A percentile compares a stretch with the other conserved stretches of the same genome.
Conservation (phyloP, 2,113 vertebrate genomes). For the Nycticryphes semicollaris region DNA sequence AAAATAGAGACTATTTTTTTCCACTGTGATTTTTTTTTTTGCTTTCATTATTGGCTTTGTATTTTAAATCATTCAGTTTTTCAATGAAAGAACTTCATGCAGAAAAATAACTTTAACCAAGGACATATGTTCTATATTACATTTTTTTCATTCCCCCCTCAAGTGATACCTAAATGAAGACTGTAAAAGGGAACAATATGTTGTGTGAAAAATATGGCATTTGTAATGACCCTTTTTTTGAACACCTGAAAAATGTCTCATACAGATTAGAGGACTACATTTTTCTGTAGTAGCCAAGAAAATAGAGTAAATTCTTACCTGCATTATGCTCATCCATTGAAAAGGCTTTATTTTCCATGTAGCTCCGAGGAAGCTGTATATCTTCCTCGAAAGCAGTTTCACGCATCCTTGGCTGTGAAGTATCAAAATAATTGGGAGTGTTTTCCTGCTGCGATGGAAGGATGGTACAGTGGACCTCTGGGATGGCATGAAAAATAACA, state of each 20-base stretch:
- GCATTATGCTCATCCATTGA: conserved; percentile 92
- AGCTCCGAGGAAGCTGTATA: conserved; percentile 90
- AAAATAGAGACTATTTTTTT: not conserved
- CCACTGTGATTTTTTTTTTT: not conserved
- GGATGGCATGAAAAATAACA: conserved; percentile 90
- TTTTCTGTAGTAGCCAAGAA: too few species aligned
- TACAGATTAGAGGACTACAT: not conserved
- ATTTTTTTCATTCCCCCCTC: not conserved
- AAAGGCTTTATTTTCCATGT: conserved; percentile 96
- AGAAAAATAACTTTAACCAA: not conserved
- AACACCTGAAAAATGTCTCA: not conserved
- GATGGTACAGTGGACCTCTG: conserved; percentile 89
- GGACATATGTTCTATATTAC: not conserved
- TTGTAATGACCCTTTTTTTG: not conserved
- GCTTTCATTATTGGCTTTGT: not conserved
- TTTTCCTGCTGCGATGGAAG: conserved; percentile 88
- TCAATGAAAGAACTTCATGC: not conserved
- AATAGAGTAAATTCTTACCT: conserved; percentile 77
- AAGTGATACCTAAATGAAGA: not conserved
- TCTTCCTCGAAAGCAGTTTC: conserved; percentile 97
- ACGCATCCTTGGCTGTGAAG: conserved; percentile 91
- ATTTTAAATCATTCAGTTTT: not conserved
- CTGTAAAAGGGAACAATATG: not conserved
- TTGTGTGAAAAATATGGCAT: not conserved
- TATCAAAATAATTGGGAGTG: conserved; percentile 95